These are phyloP conservation scores for Tenualosa thibaudeaui DNA, from an alignment of 2,797 vertebrate species.

Conservation along the genomic window DNA sequence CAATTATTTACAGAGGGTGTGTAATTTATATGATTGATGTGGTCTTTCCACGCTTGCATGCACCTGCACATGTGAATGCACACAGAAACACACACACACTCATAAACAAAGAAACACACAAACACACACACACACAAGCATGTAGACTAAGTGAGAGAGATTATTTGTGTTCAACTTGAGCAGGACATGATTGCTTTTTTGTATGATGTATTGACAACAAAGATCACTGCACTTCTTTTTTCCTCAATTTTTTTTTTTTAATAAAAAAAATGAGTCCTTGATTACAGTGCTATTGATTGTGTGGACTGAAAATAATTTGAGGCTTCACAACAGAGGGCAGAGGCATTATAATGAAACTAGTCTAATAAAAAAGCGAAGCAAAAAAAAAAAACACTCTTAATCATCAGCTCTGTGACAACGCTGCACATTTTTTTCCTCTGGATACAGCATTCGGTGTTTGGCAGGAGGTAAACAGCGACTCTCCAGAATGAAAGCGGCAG, in stretches of 20 bases:
- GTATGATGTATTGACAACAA: conserved; percentile 20
- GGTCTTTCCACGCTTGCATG: not conserved
- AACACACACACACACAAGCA: conserved; percentile 10
- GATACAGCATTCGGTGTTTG: not conserved
- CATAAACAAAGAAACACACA: not conserved
- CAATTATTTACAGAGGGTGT: conserved; percentile 16
- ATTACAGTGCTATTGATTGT: conserved; percentile 12
- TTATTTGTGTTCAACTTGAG: conserved; percentile 14
- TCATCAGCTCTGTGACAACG: not conserved
- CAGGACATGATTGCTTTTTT: conserved; percentile 21
- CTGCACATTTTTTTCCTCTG: not conserved
- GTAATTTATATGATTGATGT: conserved; percentile 26
- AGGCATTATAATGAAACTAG: not conserved
- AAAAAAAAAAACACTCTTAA: not conserved
- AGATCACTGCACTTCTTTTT: not conserved
- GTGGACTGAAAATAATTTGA: not conserved
- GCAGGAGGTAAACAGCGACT: not conserved
- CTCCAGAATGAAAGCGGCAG: not conserved
- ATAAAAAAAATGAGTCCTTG: not conserved
- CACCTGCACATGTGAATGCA: conserved; percentile 19
- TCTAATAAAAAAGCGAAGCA: not conserved
- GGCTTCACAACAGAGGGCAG: not conserved
- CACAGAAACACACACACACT: not conserved
- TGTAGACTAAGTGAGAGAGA: conserved; percentile 30
- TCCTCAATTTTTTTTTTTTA: not conserved